phyloP scores from a whole-genome alignment of 1,140 invertebrate genomes.

The Heliconius hermathena region DNA sequence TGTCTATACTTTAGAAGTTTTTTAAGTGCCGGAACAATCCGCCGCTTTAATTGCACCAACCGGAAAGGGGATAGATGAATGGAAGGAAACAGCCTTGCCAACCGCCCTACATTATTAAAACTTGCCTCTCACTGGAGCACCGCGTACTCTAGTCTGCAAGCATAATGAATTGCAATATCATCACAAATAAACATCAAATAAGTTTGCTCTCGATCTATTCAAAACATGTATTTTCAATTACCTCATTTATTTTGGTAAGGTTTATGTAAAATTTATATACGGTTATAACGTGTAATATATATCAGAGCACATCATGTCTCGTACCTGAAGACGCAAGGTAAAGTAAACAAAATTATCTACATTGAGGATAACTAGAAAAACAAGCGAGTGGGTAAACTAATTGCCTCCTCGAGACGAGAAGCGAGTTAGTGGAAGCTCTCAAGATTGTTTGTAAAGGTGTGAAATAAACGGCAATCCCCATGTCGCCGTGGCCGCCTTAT shows the following conservation, averaged over 20 bases:
- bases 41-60: slow-evolving; percentile 77
- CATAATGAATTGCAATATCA: slow-evolving; percentile 34
- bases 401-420: slow-evolving; percentile 49
- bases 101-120: slow-evolving; percentile 78
- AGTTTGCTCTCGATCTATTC: slow-evolving; percentile 25
- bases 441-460: slow-evolving; percentile 65
- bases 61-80: slow-evolving; percentile 79
- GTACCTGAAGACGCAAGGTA: neutral
- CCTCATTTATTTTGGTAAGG: neutral
- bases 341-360: slow-evolving; percentile 15
- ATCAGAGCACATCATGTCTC: neutral
- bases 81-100: slow-evolving; percentile 73
- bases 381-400: slow-evolving; percentile 46
- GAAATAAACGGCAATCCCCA: slow-evolving; percentile 50
- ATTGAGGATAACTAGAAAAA: slow-evolving; percentile 28
- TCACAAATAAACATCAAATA: slow-evolving; percentile 37
- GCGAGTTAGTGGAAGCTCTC: slow-evolving; percentile 32
- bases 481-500: slow-evolving; percentile 61
- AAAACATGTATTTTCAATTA: slow-evolving; percentile 19
- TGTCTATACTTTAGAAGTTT: slow-evolving; percentile 76
- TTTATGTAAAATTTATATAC: neutral
- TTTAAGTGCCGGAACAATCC: slow-evolving; percentile 77
- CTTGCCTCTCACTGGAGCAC: slow-evolving; percentile 64
- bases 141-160: slow-evolving; percentile 54
- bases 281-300: neutral